Evolutionary conservation across 2,113 vertebrate genomes (phyloP).

Genomic region (Bubo scandiacus): DNA sequence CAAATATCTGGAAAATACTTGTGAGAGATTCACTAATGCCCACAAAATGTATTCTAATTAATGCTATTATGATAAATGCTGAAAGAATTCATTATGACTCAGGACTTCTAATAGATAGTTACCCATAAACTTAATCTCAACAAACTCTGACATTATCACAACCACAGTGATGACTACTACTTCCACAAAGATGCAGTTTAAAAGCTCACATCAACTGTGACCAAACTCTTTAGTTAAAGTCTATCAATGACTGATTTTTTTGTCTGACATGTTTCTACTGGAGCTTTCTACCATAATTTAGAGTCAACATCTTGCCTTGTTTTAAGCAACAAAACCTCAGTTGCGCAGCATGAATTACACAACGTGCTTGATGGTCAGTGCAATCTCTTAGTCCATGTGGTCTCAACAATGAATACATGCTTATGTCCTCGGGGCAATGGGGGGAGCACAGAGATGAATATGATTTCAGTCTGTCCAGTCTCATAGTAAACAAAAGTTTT

Average conservation of each 20-base stretch:
- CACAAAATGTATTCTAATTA: constrained; percentile 63
- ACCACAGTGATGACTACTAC: not conserved
- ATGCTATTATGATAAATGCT: constrained; percentile 55
- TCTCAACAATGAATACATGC: not conserved
- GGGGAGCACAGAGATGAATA: not conserved
- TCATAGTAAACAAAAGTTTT: not conserved
- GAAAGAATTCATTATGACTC: constrained; percentile 51
- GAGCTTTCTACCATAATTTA: not conserved
- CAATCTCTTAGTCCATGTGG: not conserved
- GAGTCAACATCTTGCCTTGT: not conserved
- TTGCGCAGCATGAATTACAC: not conserved
- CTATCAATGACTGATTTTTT: not conserved
- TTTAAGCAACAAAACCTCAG: not conserved
- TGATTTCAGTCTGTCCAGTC: not conserved
- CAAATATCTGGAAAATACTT: constrained; percentile 66
- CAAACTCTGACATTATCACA: not conserved
- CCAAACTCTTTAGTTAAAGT: not conserved
- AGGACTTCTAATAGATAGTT: not conserved
- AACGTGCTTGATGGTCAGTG: not conserved
- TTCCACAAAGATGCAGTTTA: not conserved
- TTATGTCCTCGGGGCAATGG: not conserved
- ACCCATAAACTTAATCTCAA: constrained; percentile 24
- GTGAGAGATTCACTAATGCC: constrained; percentile 53
- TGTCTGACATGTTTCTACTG: not conserved
- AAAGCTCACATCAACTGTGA: not conserved